Evolutionary conservation across 2,113 vertebrate species (phyloP), one percentile per base, ranked within the genome.

Genomic region (Sander lucioperca): DNA sequence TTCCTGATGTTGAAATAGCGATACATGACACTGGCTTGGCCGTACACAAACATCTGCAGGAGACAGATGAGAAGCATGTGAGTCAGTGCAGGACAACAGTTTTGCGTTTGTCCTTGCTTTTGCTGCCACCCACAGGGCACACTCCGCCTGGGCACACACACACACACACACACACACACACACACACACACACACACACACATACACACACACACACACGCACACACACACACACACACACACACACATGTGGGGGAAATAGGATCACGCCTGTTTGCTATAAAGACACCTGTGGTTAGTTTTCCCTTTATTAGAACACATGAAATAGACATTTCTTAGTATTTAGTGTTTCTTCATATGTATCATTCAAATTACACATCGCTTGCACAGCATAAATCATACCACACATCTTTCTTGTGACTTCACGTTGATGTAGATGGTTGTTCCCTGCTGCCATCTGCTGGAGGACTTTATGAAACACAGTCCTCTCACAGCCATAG

Each of bases 361-460:
- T 18, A 16, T 63, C 3, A 48, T 18, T 48, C 0, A 39, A 51
- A 59, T 64, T 1, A 58, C n/a, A 45, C 58, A 63, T 23, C 19
- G 2, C 23, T 43, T n/a, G 70, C 16, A 19, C 1, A 47, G 16
- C 23, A 66, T 12, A 4, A 43, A 48, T 36, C 12, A 21, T 12
- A 19, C 12, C 12, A 15, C 13, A 4, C n/a, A 43, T 30, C 11
- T 36, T 19, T 25, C 18, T 18, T 27, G 3, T 73, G 0, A 18
- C 19, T 3, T 9, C 36, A 53, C 5, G 13, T 33, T 23, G 6
- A 53, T 13, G 5, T 5, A 5, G 2, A 47, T 3, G 13, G 39
- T 71, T 69, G 53, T 67, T 13, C 68, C 19, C 30, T 84, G 67
- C 78, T 79, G 80, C 87, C 87, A 84, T 53, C 91, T 93, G 72